These are phyloP conservation scores for Ceuthmochares aereus DNA, from an alignment of 2,113 vertebrate genomes.

Conservation along the genomic window DNA sequence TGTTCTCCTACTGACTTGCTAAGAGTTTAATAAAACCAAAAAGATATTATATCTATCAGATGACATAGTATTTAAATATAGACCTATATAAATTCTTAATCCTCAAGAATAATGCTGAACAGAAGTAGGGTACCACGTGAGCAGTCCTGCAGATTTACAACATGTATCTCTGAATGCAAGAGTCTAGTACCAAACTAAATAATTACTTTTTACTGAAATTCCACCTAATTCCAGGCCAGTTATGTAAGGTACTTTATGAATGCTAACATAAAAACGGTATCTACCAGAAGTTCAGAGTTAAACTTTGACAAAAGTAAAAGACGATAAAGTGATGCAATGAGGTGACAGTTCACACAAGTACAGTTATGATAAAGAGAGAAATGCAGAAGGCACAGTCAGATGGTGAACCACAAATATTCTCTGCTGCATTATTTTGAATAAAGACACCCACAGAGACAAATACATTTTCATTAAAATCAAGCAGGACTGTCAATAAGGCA, in stretches of 20 bases:
- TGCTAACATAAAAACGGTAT: background rate
- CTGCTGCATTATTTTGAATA: background rate
- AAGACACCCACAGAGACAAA: background rate
- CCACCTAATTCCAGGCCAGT: background rate
- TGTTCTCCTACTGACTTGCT: background rate
- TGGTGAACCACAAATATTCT: background rate
- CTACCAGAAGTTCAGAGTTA: background rate
- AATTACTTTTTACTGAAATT: background rate
- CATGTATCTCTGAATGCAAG: background rate
- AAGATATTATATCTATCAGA: background rate
- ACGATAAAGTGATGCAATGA: background rate
- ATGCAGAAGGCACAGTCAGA: background rate
- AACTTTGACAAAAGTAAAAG: background rate
- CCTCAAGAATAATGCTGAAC: background rate
- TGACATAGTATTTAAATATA: background rate
- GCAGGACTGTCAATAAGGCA: background rate
- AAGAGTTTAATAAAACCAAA: background rate
- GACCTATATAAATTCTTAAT: background rate
- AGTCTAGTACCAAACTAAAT: background rate
- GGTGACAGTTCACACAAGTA: background rate
- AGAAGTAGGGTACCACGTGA: background rate
- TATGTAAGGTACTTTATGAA: background rate
- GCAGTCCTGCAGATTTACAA: background rate
- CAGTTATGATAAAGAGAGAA: background rate
- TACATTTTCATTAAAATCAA: background rate